Percentiles rank a stretch among this genome's conserved stretches.
Evolutionary conservation across 2,113 vertebrate species (phyloP).

Genomic region (Amblyornis subalaris): DNA sequence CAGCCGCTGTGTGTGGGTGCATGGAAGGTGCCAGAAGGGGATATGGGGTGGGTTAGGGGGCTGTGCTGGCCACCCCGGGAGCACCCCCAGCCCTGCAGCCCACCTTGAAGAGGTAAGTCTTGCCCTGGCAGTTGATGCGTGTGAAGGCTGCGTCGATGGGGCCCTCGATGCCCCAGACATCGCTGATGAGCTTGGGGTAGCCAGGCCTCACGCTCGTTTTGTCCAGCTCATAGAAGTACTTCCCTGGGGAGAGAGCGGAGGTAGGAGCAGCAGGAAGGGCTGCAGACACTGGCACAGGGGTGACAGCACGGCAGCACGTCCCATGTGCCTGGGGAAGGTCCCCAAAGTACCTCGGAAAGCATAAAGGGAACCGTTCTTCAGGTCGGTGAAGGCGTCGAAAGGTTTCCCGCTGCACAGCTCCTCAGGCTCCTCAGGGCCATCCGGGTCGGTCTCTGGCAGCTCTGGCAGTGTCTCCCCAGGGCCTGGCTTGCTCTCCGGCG

Average conservation of each 20-base stretch:
- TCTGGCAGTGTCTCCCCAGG: accelerated
- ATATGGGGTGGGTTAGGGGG: too few species aligned
- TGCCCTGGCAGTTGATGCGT: constrained; percentile 94
- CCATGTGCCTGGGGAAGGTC: not conserved
- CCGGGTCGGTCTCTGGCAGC: accelerated
- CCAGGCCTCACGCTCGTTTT: constrained; percentile 78
- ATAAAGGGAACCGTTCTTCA: constrained; percentile 91
- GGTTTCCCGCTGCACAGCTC: constrained; percentile 79
- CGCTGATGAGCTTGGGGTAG: constrained; percentile 89
- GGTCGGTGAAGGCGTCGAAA: constrained; percentile 87
- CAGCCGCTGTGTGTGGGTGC: accelerated
- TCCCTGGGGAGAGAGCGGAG: constrained; percentile 69
- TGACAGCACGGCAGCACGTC: accelerated
- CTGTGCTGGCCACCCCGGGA: not conserved
- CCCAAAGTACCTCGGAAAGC: constrained; percentile 87
- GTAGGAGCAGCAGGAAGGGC: not conserved
- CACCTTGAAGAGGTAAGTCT: constrained; percentile 96
- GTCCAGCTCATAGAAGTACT: constrained; percentile 88
- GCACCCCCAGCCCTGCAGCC: not conserved
- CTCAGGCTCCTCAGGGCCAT: not conserved
- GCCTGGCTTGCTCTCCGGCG: accelerated
- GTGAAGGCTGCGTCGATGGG: constrained; percentile 94
- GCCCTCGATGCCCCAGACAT: constrained; percentile 89
- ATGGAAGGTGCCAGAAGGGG: not conserved
- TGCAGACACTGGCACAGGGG: accelerated